These are phyloP conservation scores for Ascaphus truei DNA, from an alignment of 2,113 vertebrate species.

Conservation along the genomic window DNA sequence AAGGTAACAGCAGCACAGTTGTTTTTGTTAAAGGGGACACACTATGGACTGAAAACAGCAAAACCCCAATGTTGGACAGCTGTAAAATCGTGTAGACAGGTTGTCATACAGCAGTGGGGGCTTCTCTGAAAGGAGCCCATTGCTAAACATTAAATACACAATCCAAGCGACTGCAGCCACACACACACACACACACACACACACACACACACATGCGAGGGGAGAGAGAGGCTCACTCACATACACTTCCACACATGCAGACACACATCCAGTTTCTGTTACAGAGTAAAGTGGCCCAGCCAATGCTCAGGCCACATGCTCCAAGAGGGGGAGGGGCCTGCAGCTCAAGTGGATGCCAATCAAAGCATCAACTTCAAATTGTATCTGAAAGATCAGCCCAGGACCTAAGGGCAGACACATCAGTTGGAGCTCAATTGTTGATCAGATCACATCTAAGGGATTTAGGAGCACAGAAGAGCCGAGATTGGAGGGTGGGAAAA, in stretches of 20 bases:
- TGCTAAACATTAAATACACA: constrained; percentile 86
- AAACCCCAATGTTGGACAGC: constrained; percentile 84
- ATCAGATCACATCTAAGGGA: constrained; percentile 94
- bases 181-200: constrained; percentile 28
- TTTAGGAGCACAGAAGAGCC: constrained; percentile 72
- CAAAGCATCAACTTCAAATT: constrained; percentile 98
- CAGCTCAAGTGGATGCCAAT: constrained; percentile 90
- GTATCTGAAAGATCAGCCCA: constrained; percentile 93
- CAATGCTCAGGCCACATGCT: constrained; percentile 74
- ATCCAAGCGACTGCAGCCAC: constrained; percentile 62
- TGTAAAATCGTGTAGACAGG: constrained; percentile 87
- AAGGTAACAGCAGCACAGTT: constrained; percentile 42
- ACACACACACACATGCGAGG: constrained; percentile 6
- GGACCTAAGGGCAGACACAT: constrained; percentile 92
- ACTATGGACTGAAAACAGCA: constrained; percentile 68
- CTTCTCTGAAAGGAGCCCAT: constrained; percentile 79
- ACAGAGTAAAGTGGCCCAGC: constrained; percentile 54
- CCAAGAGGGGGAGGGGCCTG: constrained; percentile 82
- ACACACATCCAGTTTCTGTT: constrained; percentile 23
- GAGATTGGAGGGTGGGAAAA: constrained; percentile 56
- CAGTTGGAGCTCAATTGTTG: constrained; percentile 96
- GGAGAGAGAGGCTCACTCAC: not conserved
- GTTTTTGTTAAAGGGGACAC: constrained; percentile 67
- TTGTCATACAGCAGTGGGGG: constrained; percentile 87
- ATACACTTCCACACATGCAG: constrained; percentile 24